A percentile compares a stretch with the other conserved stretches of the same genome.
These are phyloP conservation scores for Clarias laeviceps DNA, from an alignment of 2,797 vertebrate species.

Conservation along the genomic window DNA sequence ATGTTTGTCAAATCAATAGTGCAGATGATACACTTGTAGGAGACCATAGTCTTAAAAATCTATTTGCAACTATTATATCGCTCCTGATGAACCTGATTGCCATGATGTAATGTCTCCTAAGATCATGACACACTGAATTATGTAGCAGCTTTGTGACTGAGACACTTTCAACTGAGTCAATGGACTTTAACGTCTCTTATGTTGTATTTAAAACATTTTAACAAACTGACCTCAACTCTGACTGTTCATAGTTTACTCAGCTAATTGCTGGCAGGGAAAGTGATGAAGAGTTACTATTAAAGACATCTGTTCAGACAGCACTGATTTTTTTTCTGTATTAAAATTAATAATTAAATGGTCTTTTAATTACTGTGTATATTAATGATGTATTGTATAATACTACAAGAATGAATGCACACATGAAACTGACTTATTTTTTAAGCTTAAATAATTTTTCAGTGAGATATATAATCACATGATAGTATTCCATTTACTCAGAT, in stretches of 20 bases:
- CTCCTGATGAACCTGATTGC: not conserved
- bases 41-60: not conserved
- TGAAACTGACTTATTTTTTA: constrained; percentile 55
- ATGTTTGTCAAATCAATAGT: not conserved
- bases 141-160: not conserved
- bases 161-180: not conserved
- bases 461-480: constrained; percentile 41
- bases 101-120: not conserved
- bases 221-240: not conserved
- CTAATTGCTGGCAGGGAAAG: constrained; percentile 1
- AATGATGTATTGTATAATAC: not conserved
- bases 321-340: not conserved
- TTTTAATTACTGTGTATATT: not conserved
- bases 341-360: not conserved
- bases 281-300: not conserved
- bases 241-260: not conserved
- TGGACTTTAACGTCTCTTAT: not conserved
- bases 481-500: constrained; percentile 26
- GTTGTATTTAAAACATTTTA: not conserved
- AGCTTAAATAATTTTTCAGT: constrained; percentile 48
- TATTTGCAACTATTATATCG: not conserved
- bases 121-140: not conserved
- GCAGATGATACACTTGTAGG: not conserved
- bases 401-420: constrained; percentile 36
- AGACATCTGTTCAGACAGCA: not conserved